Conservation (phyloP, 37 sponge, comb jelly and placozoan genomes). For the Eunapius fragilis region DNA sequence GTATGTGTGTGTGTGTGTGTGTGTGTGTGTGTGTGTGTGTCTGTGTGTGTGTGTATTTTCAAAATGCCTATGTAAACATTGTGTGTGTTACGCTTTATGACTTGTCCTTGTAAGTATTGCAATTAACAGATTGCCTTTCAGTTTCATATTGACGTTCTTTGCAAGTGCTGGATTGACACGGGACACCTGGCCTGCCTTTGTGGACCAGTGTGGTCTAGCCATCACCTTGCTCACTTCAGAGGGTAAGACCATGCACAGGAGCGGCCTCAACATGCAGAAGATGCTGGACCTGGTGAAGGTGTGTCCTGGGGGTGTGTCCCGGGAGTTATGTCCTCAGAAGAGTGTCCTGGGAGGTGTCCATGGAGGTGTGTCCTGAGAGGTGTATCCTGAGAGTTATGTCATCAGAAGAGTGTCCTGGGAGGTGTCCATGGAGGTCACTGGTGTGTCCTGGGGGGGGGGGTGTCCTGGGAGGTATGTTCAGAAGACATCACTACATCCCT, state of each 20-base stretch:
- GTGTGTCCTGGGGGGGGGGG: too few relatives aligned
- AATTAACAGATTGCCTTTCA: slow-evolving; percentile 1
- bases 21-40: background rate
- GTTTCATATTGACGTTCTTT: slow-evolving; percentile 66
- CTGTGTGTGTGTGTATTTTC: background rate
- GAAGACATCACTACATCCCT: background rate
- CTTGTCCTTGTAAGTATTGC: too few relatives aligned
- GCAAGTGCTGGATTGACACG: slow-evolving; percentile 39
- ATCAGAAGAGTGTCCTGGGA: too few relatives aligned
- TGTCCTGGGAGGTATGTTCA: too few relatives aligned
- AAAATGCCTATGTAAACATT: background rate
- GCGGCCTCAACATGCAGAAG: slow-evolving; percentile 67
- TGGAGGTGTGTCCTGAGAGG: too few relatives aligned
- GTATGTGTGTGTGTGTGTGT: slow-evolving; percentile 3
- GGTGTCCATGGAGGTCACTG: too few relatives aligned
- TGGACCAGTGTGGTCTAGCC: slow-evolving; percentile 70
- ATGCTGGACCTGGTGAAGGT: slow-evolving; percentile 72
- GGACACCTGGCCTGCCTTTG: slow-evolving; percentile 19
- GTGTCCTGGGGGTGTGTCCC: background rate
- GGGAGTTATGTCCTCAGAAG: too few relatives aligned
- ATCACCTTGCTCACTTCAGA: slow-evolving; percentile 55
- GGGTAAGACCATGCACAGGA: slow-evolving; percentile 34
- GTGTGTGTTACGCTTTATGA: background rate
- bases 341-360: too few relatives aligned
- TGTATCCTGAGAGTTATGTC: too few relatives aligned